Percentiles rank a stretch among this genome's conserved stretches.
phyloP scores from a whole-genome alignment of 2,113 vertebrate genomes.

The Australoheros scitulus region DNA sequence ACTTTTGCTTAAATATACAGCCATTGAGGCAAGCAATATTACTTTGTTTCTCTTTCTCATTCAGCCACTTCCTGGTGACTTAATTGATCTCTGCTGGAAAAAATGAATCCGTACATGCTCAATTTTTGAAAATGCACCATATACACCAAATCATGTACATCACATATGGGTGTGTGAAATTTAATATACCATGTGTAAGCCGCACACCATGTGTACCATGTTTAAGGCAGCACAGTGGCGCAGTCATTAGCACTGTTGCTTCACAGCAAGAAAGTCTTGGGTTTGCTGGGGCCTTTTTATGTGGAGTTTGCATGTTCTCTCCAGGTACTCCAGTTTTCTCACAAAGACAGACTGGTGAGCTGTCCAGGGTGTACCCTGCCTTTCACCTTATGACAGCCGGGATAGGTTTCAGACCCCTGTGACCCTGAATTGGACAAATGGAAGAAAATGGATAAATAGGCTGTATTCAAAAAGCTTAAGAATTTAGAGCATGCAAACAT shows the following conservation, averaged over 20 bases:
- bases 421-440: not conserved
- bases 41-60: not conserved
- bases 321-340: not conserved
- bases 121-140: not conserved
- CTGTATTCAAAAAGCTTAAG: not conserved
- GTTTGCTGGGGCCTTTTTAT: too few relatives aligned
- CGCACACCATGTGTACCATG: too few relatives aligned
- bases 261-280: too few relatives aligned
- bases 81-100: not conserved
- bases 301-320: not conserved
- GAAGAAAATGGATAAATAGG: not conserved
- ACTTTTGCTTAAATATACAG: not conserved
- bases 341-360: not conserved
- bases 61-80: not conserved
- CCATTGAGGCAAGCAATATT: not conserved
- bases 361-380: not conserved
- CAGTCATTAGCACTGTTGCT: too few relatives aligned
- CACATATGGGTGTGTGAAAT: not conserved
- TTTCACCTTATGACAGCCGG: not conserved
- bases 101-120: rapidly evolving
- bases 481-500: not conserved
- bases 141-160: not conserved
- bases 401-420: slow-evolving; percentile 1
- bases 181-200: too few relatives aligned
- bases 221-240: too few relatives aligned